A percentile compares a stretch with the other conserved stretches of the same genome.
Conservation (phyloP, 2,888 invertebrate genomes). For the Mystacides longicornis region DNA sequence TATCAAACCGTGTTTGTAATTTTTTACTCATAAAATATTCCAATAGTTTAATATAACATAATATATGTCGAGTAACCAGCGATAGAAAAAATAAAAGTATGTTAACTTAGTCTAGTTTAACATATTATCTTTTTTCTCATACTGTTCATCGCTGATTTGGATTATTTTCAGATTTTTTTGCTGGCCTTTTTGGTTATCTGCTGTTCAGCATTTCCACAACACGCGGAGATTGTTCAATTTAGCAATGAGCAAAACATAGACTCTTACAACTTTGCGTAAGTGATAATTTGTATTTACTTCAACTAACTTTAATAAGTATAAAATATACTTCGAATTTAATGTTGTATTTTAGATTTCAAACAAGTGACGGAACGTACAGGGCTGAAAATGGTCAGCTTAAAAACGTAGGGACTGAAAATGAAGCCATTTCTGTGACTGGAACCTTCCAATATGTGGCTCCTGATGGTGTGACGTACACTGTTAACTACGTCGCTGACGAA, state of each 20-base stretch:
- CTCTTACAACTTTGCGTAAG: constrained; percentile 37
- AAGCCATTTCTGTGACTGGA: constrained; percentile 44
- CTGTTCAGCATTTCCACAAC: constrained; percentile 35
- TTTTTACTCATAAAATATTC: too few species aligned
- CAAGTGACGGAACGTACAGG: constrained; percentile 36
- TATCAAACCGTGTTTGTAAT: too few species aligned
- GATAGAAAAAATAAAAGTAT: too few species aligned
- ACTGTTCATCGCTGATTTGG: too few species aligned
- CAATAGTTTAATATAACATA: too few species aligned
- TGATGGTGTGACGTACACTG: constrained; percentile 41
- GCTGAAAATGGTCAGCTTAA: constrained; percentile 36
- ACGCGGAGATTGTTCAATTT: constrained; percentile 35
- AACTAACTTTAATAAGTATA: background rate
- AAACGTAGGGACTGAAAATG: constrained; percentile 41
- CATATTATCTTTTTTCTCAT: too few species aligned
- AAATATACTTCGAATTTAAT: too few species aligned
- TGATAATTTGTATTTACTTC: constrained; percentile 7
- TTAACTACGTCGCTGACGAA: constrained; percentile 49
- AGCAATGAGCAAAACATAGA: constrained; percentile 40
- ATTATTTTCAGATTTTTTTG: constrained; percentile 29
- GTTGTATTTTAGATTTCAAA: constrained; percentile 32
- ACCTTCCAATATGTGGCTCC: constrained; percentile 42
- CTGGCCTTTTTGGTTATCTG: constrained; percentile 39
- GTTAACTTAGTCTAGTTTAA: too few species aligned
- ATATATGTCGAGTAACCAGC: too few species aligned